Evolutionary conservation across 2,888 invertebrate genomes (phyloP), one percentile per base, ranked within the genome.

Genomic region (Drosophila incognita): DNA sequence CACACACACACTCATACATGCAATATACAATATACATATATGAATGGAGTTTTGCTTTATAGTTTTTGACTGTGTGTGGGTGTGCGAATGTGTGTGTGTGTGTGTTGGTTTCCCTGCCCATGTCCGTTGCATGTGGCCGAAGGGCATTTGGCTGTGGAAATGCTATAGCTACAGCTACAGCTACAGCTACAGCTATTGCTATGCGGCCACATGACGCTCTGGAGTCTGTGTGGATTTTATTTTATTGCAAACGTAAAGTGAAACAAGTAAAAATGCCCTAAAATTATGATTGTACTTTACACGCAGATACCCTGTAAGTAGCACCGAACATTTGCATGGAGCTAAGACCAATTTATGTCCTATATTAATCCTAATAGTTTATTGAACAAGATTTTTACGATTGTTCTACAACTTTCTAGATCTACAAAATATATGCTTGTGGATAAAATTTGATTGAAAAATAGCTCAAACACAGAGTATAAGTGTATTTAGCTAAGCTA

Each of bases 181-280:
- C 21, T 13, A 24, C 7, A 33, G 31, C 33, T 8, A 15, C 24
- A 8, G 15, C 15, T 24, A 46, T 46, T 24, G 74, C 73, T 15
- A 15, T 40, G 69, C 54, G 67, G 53, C 79, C 74, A 76, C 73
- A 76, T 77, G 67, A 58, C 67, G 78, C 78, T 70, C 36, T 70
- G 60, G 65, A 64, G 73, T 73, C 62, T 65, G 81, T 76, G 86
- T 63, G 85, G 82, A 89, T 89, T 85, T 89, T 87, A 85, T 85
- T 85, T 85, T 85, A 85, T 85, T 85, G 67, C 89, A 82, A 87
- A 77, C 76, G 82, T 78, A 72, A 76, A 85, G 87, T 76, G 83
- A 89, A 89, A 69, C 69, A 62, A 68, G 53, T 53, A 69, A 57
- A 68, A 42, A 48, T 21, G 35, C 27, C 4, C 21, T 0, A 38